phyloP scores from a whole-genome alignment of 2,888 invertebrate species.

The Synanthedon formicaeformis region DNA sequence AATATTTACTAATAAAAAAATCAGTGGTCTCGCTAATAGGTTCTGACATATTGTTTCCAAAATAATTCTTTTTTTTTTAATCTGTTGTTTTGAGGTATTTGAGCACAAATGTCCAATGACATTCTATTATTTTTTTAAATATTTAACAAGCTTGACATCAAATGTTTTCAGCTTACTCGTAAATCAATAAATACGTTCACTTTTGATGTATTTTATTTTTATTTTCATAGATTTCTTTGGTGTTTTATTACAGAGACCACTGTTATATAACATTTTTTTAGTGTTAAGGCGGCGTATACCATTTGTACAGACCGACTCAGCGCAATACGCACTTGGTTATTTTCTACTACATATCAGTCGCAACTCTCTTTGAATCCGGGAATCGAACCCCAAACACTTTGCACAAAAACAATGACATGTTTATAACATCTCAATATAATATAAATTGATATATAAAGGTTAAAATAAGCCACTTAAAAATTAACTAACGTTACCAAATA shows the following conservation, averaged over 20 bases:
- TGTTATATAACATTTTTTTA: conserved; percentile 50
- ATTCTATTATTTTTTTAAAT: conserved; percentile 5
- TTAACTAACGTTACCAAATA: conserved; percentile 69
- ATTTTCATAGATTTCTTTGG: neutral
- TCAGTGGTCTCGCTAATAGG: conserved; percentile 39
- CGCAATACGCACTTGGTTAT: conserved; percentile 37
- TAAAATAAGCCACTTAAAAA: conserved; percentile 66
- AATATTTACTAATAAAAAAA: conserved; percentile 58
- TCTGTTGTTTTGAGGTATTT: conserved; percentile 37
- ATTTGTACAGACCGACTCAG: conserved; percentile 63
- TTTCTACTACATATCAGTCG: conserved; percentile 66
- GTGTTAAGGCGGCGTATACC: conserved; percentile 67
- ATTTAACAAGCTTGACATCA: conserved; percentile 16
- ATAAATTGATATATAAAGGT: conserved; percentile 55
- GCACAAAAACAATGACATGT: conserved; percentile 67
- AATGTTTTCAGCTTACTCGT: conserved; percentile 12
- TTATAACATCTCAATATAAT: conserved; percentile 67
- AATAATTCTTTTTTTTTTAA: conserved; percentile 9
- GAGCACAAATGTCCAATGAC: conserved; percentile 25
- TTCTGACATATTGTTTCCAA: conserved; percentile 15
- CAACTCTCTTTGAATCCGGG: conserved; percentile 59
- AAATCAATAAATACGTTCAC: conserved; percentile 20
- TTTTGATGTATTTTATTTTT: neutral
- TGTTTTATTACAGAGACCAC: conserved; percentile 31
- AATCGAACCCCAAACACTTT: conserved; percentile 55